These are phyloP conservation scores for Porites divaricata DNA, from an alignment of 92 coral and sea anemone genomes.

Conservation along the genomic window DNA sequence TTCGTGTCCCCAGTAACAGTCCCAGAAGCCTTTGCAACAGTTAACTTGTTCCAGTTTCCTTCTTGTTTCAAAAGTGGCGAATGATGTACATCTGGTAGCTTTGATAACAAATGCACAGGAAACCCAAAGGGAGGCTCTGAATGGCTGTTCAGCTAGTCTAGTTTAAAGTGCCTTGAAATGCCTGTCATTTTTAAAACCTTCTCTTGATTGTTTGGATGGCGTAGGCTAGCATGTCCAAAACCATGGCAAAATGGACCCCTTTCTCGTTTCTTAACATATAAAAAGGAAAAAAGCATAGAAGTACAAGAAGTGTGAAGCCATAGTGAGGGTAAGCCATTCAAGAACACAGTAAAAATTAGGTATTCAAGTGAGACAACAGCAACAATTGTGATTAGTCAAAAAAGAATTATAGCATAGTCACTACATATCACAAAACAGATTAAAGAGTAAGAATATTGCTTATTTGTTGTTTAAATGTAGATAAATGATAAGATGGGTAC, in stretches of 20 bases:
- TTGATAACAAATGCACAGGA: neutral
- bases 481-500: neutral
- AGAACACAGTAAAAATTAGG: neutral
- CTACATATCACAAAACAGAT: neutral
- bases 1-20: too few relatives aligned
- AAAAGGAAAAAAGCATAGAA: neutral
- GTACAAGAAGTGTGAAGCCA: neutral
- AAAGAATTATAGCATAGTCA: neutral
- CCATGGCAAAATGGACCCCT: conserved; percentile 28
- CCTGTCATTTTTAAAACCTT: conserved; percentile 82
- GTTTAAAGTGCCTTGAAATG: conserved; percentile 89
- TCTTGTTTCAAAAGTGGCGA: too few relatives aligned
- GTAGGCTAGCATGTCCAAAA: conserved; percentile 84
- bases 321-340: neutral
- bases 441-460: neutral
- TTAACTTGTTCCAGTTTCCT: too few relatives aligned
- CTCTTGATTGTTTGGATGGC: conserved; percentile 95
- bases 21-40: too few relatives aligned
- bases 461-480: neutral
- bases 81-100: neutral
- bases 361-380: too few relatives aligned
- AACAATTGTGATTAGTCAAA: neutral
- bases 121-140: conserved; percentile 21
- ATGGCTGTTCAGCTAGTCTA: conserved; percentile 63
- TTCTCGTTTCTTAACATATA: neutral